These are phyloP conservation scores for Trachelus iudaicus DNA, from an alignment of 2,888 invertebrate species.

Conservation along the genomic window DNA sequence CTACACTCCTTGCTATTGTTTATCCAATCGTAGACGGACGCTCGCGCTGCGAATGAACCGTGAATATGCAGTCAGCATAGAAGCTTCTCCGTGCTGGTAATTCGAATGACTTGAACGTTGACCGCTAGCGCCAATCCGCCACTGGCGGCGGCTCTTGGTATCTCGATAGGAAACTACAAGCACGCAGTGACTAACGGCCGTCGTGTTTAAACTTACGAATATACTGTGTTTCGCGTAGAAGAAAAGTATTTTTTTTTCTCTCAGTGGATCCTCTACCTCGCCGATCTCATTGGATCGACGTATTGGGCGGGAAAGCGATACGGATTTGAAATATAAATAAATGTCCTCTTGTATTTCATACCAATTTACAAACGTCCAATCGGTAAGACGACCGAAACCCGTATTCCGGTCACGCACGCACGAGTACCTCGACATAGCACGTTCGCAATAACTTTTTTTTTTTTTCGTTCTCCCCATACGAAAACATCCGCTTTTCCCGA, in stretches of 20 bases:
- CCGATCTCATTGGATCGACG: too few relatives aligned
- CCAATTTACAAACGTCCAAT: neutral
- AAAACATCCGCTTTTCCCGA: neutral
- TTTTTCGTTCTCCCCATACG: neutral
- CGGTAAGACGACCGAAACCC: constrained; percentile 10
- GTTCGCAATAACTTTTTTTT: neutral
- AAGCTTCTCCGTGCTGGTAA: neutral
- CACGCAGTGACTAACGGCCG: neutral
- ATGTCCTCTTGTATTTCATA: neutral
- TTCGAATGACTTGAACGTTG: neutral
- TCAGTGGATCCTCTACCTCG: too few relatives aligned
- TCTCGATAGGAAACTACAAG: neutral
- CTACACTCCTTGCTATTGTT: neutral
- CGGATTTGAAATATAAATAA: neutral
- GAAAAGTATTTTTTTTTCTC: neutral
- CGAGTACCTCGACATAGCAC: neutral
- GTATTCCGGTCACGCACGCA: constrained; percentile 17
- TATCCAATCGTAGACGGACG: neutral
- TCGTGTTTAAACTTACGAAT: neutral
- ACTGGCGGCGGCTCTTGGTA: neutral
- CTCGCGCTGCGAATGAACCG: neutral
- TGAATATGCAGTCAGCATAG: neutral
- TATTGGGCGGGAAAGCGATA: neutral
- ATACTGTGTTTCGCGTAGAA: neutral
- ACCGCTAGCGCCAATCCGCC: neutral